Conservation (phyloP, 2,113 vertebrate species). For the Lycaon pictus region DNA sequence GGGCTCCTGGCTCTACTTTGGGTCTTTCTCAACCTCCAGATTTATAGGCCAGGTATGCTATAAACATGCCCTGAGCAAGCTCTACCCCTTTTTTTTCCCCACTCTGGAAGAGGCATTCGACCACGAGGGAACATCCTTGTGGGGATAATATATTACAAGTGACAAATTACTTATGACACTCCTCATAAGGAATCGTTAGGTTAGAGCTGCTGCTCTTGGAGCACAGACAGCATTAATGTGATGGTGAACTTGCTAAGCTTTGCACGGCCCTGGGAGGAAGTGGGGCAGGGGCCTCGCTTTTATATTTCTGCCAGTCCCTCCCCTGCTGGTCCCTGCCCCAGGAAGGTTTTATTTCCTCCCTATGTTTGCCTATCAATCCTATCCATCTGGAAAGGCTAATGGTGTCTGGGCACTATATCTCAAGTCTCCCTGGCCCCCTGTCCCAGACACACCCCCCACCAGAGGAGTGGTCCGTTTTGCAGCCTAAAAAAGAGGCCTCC, state of each 20-base stretch:
- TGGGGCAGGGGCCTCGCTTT: no score
- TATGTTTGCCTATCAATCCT: not conserved
- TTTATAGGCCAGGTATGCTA: no score
- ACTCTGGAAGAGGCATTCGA: accelerated
- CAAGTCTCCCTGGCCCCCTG: not conserved
- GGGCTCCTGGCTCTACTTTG: not conserved
- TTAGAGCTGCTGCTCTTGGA: not conserved
- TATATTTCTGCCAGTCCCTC: not conserved
- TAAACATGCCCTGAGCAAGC: not conserved
- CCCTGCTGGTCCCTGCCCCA: not conserved
- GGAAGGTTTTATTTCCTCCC: no score
- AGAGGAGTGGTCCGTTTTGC: not conserved
- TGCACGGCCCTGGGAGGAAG: accelerated
- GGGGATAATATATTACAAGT: accelerated
- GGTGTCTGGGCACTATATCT: not conserved
- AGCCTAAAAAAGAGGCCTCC: not conserved
- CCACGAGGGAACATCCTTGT: accelerated
- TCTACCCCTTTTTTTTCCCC: accelerated
- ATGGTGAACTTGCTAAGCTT: not conserved
- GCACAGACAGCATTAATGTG: not conserved
- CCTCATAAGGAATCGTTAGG: not conserved
- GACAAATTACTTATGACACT: not conserved
- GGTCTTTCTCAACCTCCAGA: not conserved
- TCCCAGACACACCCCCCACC: accelerated
- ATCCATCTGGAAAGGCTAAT: not conserved